phyloP scores from a whole-genome alignment of 2,113 vertebrate genomes.

The Opisthocomus hoazin region DNA sequence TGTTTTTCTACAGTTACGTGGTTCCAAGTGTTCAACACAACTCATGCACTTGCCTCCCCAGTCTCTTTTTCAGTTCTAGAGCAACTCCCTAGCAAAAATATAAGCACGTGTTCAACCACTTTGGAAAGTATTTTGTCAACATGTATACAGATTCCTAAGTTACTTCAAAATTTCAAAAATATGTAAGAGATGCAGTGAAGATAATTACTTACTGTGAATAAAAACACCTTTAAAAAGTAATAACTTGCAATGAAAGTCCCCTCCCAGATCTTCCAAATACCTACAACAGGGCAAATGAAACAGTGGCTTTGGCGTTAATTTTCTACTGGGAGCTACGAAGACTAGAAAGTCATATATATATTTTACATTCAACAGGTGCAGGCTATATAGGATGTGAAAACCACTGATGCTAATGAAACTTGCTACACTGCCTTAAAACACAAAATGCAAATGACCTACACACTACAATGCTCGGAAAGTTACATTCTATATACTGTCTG shows the following conservation, averaged over 20 bases:
- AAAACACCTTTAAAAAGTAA: background rate
- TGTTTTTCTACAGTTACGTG: background rate
- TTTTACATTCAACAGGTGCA: background rate
- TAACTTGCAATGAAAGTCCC: background rate
- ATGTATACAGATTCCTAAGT: background rate
- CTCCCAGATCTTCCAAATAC: background rate
- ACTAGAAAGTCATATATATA: background rate
- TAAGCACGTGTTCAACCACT: background rate
- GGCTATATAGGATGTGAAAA: background rate
- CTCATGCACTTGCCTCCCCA: background rate
- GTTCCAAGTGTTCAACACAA: background rate
- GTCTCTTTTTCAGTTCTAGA: background rate
- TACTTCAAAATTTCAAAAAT: background rate
- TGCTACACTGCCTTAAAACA: slow-evolving; percentile 1
- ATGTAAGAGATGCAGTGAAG: background rate
- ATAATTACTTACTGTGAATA: background rate
- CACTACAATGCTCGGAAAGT: background rate
- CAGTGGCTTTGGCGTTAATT: background rate
- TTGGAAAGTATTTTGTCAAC: background rate
- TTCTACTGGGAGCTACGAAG: background rate
- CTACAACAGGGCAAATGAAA: background rate
- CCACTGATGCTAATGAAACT: background rate
- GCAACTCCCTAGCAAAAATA: background rate
- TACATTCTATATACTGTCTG: background rate
- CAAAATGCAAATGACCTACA: background rate